Conservation (phyloP, 1,140 invertebrate genomes). For the Drosophila navojoa region DNA sequence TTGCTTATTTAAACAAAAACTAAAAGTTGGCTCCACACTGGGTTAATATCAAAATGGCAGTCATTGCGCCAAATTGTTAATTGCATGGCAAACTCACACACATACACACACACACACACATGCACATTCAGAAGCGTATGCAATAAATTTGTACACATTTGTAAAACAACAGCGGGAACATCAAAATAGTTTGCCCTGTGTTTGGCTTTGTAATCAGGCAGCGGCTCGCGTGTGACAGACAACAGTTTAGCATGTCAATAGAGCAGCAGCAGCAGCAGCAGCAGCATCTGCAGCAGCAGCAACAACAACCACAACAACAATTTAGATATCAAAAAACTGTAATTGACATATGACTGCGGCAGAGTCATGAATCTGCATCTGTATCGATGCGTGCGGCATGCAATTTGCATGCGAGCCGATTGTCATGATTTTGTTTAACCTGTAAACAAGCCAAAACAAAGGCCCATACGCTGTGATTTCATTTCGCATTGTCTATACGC, state of each 20-base stretch:
- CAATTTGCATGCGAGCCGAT: conserved; percentile 65
- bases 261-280: conserved; percentile 18
- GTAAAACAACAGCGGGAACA: conserved; percentile 29
- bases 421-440: conserved; percentile 71
- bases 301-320: conserved; percentile 39
- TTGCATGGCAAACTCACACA: conserved; percentile 56
- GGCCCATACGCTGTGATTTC: conserved; percentile 55
- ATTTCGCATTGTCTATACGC: conserved; percentile 33
- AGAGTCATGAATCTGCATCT: conserved; percentile 1
- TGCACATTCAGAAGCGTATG: conserved; percentile 21
- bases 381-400: conserved; percentile 44
- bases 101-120: neutral
- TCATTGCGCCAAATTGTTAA: conserved; percentile 72
- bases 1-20: conserved; percentile 29
- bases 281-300: conserved; percentile 23
- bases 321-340: conserved; percentile 62
- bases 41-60: conserved; percentile 58
- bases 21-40: conserved; percentile 1
- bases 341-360: conserved; percentile 61
- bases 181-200: conserved; percentile 15
- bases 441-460: conserved; percentile 62
- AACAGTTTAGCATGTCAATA: conserved; percentile 61
- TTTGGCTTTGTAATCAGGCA: conserved; percentile 35
- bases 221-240: conserved; percentile 27
- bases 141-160: conserved; percentile 76